These are phyloP conservation scores for Papilio helenus DNA, from an alignment of 1,140 invertebrate species.

Conservation along the genomic window DNA sequence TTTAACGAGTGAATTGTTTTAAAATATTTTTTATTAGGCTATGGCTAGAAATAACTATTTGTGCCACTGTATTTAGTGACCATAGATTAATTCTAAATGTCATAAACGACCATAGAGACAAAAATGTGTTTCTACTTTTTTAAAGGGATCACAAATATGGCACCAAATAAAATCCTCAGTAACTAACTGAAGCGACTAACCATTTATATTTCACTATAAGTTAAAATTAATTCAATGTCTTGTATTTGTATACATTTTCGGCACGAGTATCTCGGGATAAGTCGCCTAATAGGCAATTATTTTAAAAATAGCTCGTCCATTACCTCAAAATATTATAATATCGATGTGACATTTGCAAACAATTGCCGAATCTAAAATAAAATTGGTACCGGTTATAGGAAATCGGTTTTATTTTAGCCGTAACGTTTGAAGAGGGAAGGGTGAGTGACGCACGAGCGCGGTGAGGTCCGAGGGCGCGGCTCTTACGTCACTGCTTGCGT, in stretches of 20 bases:
- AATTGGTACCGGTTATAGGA: slow-evolving; percentile 26
- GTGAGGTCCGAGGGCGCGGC: slow-evolving; percentile 60
- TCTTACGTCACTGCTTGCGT: slow-evolving; percentile 68
- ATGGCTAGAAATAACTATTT: background rate
- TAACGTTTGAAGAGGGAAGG: slow-evolving; percentile 57
- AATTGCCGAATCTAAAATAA: slow-evolving; percentile 13
- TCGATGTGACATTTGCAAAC: slow-evolving; percentile 7
- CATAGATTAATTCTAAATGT: too few relatives aligned
- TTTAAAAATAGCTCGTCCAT: too few relatives aligned
- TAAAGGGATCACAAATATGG: too few relatives aligned
- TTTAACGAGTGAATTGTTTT: background rate
- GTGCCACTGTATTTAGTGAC: too few relatives aligned
- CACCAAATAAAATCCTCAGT: too few relatives aligned
- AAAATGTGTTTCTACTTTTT: background rate
- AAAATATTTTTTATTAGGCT: background rate
- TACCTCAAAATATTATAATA: background rate
- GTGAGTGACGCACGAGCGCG: slow-evolving; percentile 61
- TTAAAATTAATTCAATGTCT: too few relatives aligned
- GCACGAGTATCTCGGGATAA: too few relatives aligned
- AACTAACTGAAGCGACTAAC: too few relatives aligned
- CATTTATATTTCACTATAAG: too few relatives aligned
- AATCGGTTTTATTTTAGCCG: slow-evolving; percentile 64
- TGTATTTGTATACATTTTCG: too few relatives aligned
- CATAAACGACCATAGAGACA: too few relatives aligned
- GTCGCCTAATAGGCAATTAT: too few relatives aligned